Base-by-base conservation (phyloP, 2,113 vertebrate genomes). In the Porphyrio hochstetteri region DNA sequence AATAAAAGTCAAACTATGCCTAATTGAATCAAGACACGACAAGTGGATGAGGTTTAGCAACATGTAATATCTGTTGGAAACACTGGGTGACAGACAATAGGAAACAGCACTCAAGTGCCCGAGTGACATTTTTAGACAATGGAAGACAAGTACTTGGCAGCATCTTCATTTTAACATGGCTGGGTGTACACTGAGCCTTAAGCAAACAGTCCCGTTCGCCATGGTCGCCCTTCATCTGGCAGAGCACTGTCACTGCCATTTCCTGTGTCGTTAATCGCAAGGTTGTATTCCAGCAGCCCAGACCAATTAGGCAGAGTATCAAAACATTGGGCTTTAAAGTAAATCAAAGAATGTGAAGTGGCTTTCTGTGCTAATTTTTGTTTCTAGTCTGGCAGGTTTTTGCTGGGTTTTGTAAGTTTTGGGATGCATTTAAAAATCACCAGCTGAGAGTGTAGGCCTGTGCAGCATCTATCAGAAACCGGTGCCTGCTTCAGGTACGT, bases 151-250 rank as follows among this genome's bases (percentile, higher is more conserved):
- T 16, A 56, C 76, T 96, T 96, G 93, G 96, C 94, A 94, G 75
- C 72, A 63, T 81, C 87, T 90, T 82, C 72, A 29, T 79, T 81
- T 64, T 25, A 55, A 12, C 74, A 1, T 57, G 85, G 70, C 91
- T 96, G 86, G 95, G 91, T 56, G 42, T 67, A 33, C 10, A 16
- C 92, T 84, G 95, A 96, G 97, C 91, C 83, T 97, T 93, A 92
- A 97, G 92, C 88, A 96, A 96, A 94, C 70, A 72, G 56, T 96
- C 94, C 89, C 95, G 53, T 97, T 96, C 96, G 90, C 95, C 10
- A 53, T 24, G 61, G 24, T 86, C 33, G 28, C 94, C 82, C 93
- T 95, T 98, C 95, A 93, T 96, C 96, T 96, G 89, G 68, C 53
- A 94, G 84, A 94, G 67, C 92, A 29, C n/a, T 84, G 91, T 59